Evolutionary conservation across 2,797 vertebrate species (phyloP), one percentile per base, ranked within the genome.

Genomic region (Meriones psammophilus): DNA sequence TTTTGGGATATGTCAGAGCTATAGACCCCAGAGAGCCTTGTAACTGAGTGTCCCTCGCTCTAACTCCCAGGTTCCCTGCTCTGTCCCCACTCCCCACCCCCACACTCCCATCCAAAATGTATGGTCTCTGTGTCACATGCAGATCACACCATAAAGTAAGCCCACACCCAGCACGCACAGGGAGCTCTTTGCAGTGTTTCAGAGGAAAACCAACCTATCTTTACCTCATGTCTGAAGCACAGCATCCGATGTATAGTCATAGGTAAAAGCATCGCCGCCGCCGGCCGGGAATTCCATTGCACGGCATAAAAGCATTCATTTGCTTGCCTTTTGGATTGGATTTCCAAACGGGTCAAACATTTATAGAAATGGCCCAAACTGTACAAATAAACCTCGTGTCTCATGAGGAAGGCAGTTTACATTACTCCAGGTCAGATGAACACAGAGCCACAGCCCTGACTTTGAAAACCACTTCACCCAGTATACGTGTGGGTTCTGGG

Each of bases 291-390:
- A 94, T 50, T 79, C 94, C 88, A 1, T 14, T 0, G 42, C 68
- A 54, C 66, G 13, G 42, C 80, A 68, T 91, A 85, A 96, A 96
- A 95, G 94, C 50, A 46, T 89, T 78, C 77, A 2, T 85, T 68
- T 92, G 92, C 94, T 96, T 93, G 90, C 77, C 94, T 94, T 88
- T 64, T 89, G 96, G 97, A 87, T 97, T 97, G 93, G 93, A 73
- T 97, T 98, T 97, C 97, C 85, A 96, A 96, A 95, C 0, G 92
- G 96, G 96, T 92, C 96, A 96, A 92, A 97, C 96, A 84, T 96
- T 95, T 94, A 96, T 95, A 98, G 96, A 95, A 97, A 97, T 85
- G 97, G 92, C 91, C 92, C 94, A 96, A 96, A 98, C 91, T 96
- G 95, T 95, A 97, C 97, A 97, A 97, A 97, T 97, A 97, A 97